Base-by-base conservation (phyloP, 2,888 invertebrate genomes). In the Gortyna flavago region DNA sequence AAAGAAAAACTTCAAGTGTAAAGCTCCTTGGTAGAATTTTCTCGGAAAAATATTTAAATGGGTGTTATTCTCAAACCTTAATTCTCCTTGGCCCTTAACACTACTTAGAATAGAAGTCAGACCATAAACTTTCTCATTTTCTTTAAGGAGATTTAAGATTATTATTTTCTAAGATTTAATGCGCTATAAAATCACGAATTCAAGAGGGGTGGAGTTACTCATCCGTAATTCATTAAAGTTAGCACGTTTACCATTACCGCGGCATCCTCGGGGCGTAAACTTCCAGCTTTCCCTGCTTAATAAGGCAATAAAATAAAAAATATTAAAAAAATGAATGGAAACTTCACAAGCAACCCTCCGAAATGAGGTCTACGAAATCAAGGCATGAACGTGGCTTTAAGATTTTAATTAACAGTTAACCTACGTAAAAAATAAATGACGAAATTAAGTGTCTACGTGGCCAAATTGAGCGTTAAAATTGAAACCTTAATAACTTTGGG, bases 221-320 rank as follows among this genome's bases (percentile, higher is more conserved):
- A 95, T 95, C 94, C 94, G 95, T 95, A 95, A 95, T 96, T 96
- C 94, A 96, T 96, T 95, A 94, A 95, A 95, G 93, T 95, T 95
- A 91, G 93, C 94, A 91, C 94, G 91, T 94, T 94, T 91, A 93
- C 93, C 93, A 93, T 94, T 94, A 94, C 94, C 91, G 91, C 89
- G 89, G 93, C 93, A 93, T 92, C 93, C 89, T 92, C 88, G 83
- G 87, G 91, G 91, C 93, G 92, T 93, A 93, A 95, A 93, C 92
- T 93, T 92, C 88, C 91, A 88, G 91, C 92, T 92, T 91, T 91
- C 89, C 88, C 85, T 90, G 87, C 92, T 93, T 95, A 94, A 95
- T 95, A 93, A 94, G 93, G 92, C 92, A 94, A 95, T 96, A 95
- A 95, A 96, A 93, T 90, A 90, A 93, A 93, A 94, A 93, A 92